Percentiles rank a stretch among this genome's conserved stretches.
Evolutionary conservation across 2,888 invertebrate species (phyloP).

Genomic region (Oligia fasciuncula): DNA sequence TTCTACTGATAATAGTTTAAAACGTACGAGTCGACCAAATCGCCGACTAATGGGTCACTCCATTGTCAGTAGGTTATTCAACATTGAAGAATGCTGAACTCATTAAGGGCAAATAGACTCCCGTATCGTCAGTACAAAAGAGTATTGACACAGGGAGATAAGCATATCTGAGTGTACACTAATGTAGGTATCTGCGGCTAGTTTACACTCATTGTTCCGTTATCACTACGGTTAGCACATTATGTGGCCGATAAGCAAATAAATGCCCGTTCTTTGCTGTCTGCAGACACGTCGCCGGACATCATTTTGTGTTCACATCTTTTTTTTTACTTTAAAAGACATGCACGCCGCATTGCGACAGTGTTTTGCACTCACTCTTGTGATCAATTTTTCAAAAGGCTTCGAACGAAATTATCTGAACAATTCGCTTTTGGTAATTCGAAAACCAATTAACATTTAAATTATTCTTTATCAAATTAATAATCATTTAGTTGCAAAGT

Average conservation of each 20-base stretch:
- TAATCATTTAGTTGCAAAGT: conserved; percentile 17
- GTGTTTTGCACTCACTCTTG: conserved; percentile 37
- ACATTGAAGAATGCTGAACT: conserved; percentile 83
- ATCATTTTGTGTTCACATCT: conserved; percentile 56
- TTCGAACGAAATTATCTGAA: conserved; percentile 13
- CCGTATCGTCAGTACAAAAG: conserved; percentile 88
- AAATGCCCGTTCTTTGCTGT: conserved; percentile 76
- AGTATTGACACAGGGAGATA: conserved; percentile 88
- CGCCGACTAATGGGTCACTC: conserved; percentile 81
- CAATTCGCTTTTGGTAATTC: conserved; percentile 18
- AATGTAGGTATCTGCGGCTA: conserved; percentile 83
- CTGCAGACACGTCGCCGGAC: conserved; percentile 68
- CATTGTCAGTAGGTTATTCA: conserved; percentile 84
- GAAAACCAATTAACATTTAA: conserved; percentile 25
- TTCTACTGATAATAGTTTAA: conserved; percentile 75
- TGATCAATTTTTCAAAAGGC: conserved; percentile 24
- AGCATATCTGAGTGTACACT: conserved; percentile 86
- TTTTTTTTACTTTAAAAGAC: conserved; percentile 37
- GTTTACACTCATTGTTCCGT: conserved; percentile 88
- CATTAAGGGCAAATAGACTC: conserved; percentile 88
- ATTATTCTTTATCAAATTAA: conserved; percentile 20
- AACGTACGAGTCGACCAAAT: conserved; percentile 71
- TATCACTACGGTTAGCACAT: conserved; percentile 87
- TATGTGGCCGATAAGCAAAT: conserved; percentile 88
- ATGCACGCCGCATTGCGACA: conserved; percentile 53